Evolutionary conservation across 2,797 vertebrate species (phyloP), one percentile per base, ranked within the genome.

Genomic region (Glyptemys insculpta): DNA sequence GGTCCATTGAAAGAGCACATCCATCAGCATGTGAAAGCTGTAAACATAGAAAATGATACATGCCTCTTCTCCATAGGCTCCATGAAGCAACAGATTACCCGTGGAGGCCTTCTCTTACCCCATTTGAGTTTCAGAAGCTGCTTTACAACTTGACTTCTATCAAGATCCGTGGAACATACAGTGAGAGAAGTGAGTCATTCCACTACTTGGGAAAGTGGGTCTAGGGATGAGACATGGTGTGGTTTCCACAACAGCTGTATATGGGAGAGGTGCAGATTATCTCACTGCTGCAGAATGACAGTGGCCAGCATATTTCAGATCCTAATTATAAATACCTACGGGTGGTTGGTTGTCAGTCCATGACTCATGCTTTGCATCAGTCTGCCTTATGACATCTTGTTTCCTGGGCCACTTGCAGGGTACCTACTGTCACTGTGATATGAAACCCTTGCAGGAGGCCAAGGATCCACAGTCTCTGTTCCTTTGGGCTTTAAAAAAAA

Each of bases 131-230:
- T 98, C 99, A 99, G 98, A 99, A 99, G 89, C 99, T 99, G 94
- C 98, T 99, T 16, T 98, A 99, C 95, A 99, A 99, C 91, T 98
- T 99, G 97, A 99, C 99, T 1, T 97, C 99, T 85, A 97, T 99
- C 97, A 99, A 99, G 98, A 99, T 99, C 97, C 99, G 99, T 1
- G 99, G 99, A 65, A 99, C 99, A 0, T 99, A 99, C 96, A 99
- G 99, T 6, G 99, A 99, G 93, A 99, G 97, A 97, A 99, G 99
- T 99, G 98, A 95, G 99, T 97, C 0, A 0, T 80, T 57, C 23
- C 34, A 27, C 47, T 47, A 81, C 59, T 68, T 68, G 89, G 49
- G 50, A 92, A 62, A 78, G 23, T n/a, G 52, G 37, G 47, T 19
- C 31, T 34, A 83, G 90, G 84, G 88, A 29, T 76, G 81, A 68